These are phyloP conservation scores for Natator depressus DNA, from an alignment of 2,113 vertebrate genomes.

Conservation along the genomic window DNA sequence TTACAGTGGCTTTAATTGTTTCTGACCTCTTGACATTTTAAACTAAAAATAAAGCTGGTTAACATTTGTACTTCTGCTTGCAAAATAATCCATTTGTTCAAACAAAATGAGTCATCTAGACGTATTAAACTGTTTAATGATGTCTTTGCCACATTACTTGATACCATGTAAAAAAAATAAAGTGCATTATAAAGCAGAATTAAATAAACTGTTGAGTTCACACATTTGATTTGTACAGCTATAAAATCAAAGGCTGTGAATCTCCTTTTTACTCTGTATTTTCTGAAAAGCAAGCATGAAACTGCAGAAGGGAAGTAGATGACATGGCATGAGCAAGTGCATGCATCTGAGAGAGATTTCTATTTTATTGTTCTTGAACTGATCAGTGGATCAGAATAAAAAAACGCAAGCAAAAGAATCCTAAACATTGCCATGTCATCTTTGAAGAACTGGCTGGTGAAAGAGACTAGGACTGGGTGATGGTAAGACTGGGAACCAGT, in stretches of 20 bases:
- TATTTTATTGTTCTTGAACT: neutral
- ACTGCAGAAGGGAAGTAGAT: neutral
- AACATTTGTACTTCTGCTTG: slow-evolving; percentile 75
- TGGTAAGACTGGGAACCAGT: neutral
- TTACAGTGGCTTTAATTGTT: slow-evolving; percentile 67
- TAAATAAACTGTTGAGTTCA: slow-evolving; percentile 50
- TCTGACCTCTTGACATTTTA: slow-evolving; percentile 73
- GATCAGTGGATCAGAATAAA: neutral
- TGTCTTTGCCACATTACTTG: slow-evolving; percentile 46
- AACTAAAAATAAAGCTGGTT: slow-evolving; percentile 75
- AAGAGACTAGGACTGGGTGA: neutral
- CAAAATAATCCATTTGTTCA: slow-evolving; percentile 74
- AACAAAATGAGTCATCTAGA: slow-evolving; percentile 65
- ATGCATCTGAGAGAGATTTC: neutral
- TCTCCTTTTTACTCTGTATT: neutral
- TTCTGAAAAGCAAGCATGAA: accelerated
- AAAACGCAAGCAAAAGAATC: neutral
- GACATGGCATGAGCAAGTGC: accelerated
- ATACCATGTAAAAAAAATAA: neutral
- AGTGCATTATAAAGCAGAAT: slow-evolving; percentile 53
- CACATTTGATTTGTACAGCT: slow-evolving; percentile 36
- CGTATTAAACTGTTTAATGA: slow-evolving; percentile 62
- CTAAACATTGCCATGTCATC: accelerated
- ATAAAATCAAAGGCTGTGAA: neutral
- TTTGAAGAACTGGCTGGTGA: neutral